A percentile compares a stretch with the other conserved stretches of the same genome.
These are phyloP conservation scores for Drosophila tropicalis DNA, from an alignment of 1,140 invertebrate genomes.

Conservation along the genomic window DNA sequence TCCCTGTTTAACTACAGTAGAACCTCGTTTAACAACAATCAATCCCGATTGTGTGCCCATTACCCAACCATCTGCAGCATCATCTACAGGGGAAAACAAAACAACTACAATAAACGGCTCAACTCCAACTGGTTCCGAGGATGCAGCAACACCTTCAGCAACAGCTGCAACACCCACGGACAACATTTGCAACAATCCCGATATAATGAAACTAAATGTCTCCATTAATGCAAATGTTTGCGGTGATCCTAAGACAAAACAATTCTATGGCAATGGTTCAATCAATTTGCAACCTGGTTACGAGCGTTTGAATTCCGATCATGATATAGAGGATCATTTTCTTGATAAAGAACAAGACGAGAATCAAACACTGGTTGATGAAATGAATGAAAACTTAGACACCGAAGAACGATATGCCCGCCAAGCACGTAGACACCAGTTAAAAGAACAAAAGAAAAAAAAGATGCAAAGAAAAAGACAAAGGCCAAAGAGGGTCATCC, in stretches of 20 bases:
- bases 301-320: not conserved
- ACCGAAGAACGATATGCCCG: constrained; percentile 1
- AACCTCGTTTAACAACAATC: constrained; percentile 27
- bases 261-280: constrained; percentile 68
- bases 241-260: constrained; percentile 59
- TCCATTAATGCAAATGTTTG: constrained; percentile 66
- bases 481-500: not conserved
- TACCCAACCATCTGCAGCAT: not conserved
- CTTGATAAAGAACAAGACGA: not conserved
- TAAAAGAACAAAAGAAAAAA: not conserved
- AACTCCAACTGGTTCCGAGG: not conserved
- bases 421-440: not conserved
- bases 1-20: constrained; percentile 6
- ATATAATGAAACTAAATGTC: constrained; percentile 63
- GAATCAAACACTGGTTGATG: constrained; percentile 3
- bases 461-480: not conserved
- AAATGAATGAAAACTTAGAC: not conserved
- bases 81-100: not conserved
- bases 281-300: constrained; percentile 47
- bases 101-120: not conserved
- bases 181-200: constrained; percentile 33
- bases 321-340: not conserved
- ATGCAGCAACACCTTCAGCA: not conserved
- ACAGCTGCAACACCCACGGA: not conserved
- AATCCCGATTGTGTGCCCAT: constrained; percentile 55